These are phyloP conservation scores for Osmerus eperlanus DNA, from an alignment of 2,113 vertebrate genomes.

Conservation along the genomic window DNA sequence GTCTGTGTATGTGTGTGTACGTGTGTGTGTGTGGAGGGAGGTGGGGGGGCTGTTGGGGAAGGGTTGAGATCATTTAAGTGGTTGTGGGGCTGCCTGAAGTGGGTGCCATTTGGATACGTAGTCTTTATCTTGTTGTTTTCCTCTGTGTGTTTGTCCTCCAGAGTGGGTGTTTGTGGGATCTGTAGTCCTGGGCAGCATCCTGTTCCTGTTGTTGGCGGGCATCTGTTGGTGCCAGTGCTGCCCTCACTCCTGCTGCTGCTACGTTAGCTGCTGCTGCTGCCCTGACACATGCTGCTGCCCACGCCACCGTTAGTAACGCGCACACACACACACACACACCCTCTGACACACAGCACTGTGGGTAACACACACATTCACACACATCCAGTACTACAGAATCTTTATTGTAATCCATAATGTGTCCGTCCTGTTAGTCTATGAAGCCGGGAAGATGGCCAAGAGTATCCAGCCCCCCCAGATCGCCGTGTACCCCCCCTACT, in stretches of 20 bases:
- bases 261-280: constrained; percentile 93
- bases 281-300: constrained; percentile 97
- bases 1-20: neutral
- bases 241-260: constrained; percentile 97
- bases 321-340: constrained; percentile 1
- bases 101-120: constrained; percentile 84
- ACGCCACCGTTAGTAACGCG: constrained; percentile 81
- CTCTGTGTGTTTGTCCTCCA: constrained; percentile 49
- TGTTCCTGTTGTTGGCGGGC: constrained; percentile 87
- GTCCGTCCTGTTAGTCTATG: constrained; percentile 77
- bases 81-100: constrained; percentile 60
- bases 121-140: constrained; percentile 37
- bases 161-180: constrained; percentile 95
- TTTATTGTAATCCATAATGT: neutral
- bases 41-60: constrained; percentile 5
- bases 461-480: constrained; percentile 74
- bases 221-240: constrained; percentile 99
- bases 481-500: constrained; percentile 86
- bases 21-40: constrained; percentile 7
- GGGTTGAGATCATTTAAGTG: neutral
- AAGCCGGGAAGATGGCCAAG: constrained; percentile 92
- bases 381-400: neutral
- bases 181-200: constrained; percentile 82
- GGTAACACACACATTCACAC: neutral
- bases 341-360: neutral